A percentile compares a stretch with the other conserved stretches of the same genome.
These are phyloP conservation scores for Drosophila hydei DNA, from an alignment of 1,140 invertebrate species.

Conservation along the genomic window DNA sequence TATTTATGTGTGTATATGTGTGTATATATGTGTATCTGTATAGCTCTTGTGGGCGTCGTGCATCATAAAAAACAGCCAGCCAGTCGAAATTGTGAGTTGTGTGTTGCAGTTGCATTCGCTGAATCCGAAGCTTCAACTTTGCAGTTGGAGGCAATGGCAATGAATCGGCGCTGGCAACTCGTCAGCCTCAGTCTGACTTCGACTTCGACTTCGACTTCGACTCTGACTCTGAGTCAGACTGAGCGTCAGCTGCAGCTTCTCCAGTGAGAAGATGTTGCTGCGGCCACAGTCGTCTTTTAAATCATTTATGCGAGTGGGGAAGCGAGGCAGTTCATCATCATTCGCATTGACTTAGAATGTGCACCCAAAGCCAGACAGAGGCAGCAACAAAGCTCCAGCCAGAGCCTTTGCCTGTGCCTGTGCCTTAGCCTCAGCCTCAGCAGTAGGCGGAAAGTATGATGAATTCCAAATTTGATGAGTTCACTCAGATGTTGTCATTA, in stretches of 20 bases:
- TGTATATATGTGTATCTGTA: constrained; percentile 22
- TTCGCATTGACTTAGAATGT: constrained; percentile 82
- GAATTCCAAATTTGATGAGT: constrained; percentile 82
- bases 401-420: not conserved
- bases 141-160: constrained; percentile 23
- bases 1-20: constrained; percentile 10
- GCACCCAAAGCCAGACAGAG: constrained; percentile 52
- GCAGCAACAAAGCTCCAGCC: constrained; percentile 7
- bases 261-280: constrained; percentile 6
- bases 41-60: constrained; percentile 77
- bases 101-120: constrained; percentile 25
- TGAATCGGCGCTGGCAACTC: constrained; percentile 15
- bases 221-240: not conserved
- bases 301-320: constrained; percentile 72
- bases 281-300: constrained; percentile 61
- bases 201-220: not conserved
- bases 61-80: constrained; percentile 76
- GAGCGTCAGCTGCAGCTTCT: not conserved
- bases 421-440: constrained; percentile 23
- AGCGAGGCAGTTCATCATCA: constrained; percentile 73
- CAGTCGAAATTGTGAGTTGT: constrained; percentile 33
- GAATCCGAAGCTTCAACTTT: constrained; percentile 13
- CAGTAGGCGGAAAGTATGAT: constrained; percentile 81
- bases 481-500: constrained; percentile 82
- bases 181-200: not conserved